phyloP scores from a whole-genome alignment of 2,797 vertebrate species.

The Epinephelus coioides region DNA sequence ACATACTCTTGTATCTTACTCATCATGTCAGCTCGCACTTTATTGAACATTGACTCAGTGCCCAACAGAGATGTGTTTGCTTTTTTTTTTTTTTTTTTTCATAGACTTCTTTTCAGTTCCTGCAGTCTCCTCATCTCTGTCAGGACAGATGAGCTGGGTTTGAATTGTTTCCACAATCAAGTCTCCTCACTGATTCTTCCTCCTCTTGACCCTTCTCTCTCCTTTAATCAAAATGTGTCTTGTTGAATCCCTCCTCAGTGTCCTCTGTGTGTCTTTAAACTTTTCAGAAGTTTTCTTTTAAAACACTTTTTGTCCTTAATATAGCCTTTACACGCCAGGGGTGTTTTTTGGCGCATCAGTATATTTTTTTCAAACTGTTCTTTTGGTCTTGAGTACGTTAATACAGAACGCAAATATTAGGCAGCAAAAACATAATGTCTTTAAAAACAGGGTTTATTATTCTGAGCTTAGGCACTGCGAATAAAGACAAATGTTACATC shows the following conservation, averaged over 20 bases:
- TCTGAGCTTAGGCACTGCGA: too few relatives aligned
- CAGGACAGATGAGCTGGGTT: conserved; percentile 5
- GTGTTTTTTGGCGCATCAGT: too few relatives aligned
- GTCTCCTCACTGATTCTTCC: background rate
- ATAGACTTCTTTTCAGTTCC: conserved; percentile 1
- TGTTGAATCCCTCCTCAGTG: background rate
- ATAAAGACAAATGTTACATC: too few relatives aligned
- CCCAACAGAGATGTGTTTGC: conserved; percentile 11
- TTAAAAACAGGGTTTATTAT: too few relatives aligned
- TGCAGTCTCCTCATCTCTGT: conserved; percentile 9
- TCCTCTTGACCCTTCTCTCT: background rate
- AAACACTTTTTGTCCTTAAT: too few relatives aligned
- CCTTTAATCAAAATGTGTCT: conserved; percentile 14
- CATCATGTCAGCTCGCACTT: conserved; percentile 8
- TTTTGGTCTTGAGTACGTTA: too few relatives aligned
- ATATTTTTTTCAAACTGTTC: too few relatives aligned
- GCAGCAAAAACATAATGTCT: too few relatives aligned
- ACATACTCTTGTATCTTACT: background rate
- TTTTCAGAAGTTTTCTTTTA: background rate
- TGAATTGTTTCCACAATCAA: conserved; percentile 17
- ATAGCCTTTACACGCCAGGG: too few relatives aligned
- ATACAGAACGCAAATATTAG: too few relatives aligned
- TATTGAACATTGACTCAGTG: conserved; percentile 17
- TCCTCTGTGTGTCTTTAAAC: background rate
- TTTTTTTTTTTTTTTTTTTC: background rate